These are phyloP conservation scores for Drosophila algonquin DNA, from an alignment of 2,888 invertebrate species.

Conservation along the genomic window DNA sequence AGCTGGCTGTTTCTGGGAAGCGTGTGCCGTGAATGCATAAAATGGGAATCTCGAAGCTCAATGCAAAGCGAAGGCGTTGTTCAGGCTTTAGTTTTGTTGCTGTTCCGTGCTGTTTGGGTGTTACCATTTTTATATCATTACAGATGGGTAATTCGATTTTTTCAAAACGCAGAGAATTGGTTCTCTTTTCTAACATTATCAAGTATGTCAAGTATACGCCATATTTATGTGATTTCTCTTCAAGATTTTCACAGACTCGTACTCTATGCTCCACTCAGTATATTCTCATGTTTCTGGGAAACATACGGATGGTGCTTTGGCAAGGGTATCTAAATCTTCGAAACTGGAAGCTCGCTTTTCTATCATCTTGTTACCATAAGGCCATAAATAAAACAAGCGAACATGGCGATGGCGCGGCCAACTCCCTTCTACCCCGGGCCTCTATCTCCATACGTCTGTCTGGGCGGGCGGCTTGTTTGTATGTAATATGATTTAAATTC, in stretches of 20 bases:
- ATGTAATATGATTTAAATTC: slow-evolving; percentile 76
- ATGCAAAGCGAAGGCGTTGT: slow-evolving; percentile 48
- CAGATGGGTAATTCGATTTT: neutral
- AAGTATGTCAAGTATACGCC: neutral
- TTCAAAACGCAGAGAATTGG: neutral
- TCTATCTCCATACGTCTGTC: slow-evolving; percentile 19
- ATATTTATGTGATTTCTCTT: neutral
- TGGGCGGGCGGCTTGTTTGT: slow-evolving; percentile 30
- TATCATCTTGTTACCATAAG: slow-evolving; percentile 36
- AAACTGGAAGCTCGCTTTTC: slow-evolving; percentile 5
- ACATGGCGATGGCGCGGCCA: slow-evolving; percentile 50
- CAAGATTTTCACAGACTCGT: no score
- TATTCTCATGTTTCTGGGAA: neutral
- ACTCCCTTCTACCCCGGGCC: slow-evolving; percentile 29
- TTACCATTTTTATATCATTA: neutral
- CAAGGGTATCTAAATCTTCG: neutral
- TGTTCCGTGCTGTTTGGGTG: slow-evolving; percentile 25
- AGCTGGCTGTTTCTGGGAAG: slow-evolving; percentile 67
- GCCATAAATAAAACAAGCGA: slow-evolving; percentile 75
- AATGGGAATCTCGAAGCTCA: slow-evolving; percentile 64
- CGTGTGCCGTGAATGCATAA: slow-evolving; percentile 78
- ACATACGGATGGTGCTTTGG: neutral
- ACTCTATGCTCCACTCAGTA: neutral
- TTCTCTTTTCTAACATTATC: neutral
- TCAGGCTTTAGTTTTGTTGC: slow-evolving; percentile 26